A percentile compares a stretch with the other conserved stretches of the same genome.
phyloP scores from a whole-genome alignment of 2,888 invertebrate species.

The Cerceris ruficornis region DNA sequence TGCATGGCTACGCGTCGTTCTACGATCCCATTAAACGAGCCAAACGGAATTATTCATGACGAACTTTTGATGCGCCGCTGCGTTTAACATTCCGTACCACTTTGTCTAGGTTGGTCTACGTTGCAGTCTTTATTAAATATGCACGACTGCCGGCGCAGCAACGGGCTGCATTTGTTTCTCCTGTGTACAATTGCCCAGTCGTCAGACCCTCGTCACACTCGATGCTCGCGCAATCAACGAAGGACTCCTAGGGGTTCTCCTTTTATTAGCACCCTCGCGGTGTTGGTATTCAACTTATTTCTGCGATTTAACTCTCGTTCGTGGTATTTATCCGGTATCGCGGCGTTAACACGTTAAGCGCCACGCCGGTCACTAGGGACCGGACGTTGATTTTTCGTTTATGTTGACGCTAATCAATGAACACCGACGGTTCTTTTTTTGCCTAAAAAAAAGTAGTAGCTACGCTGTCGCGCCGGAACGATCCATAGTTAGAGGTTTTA shows the following conservation, averaged over 20 bases:
- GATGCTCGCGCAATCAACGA: constrained; percentile 11
- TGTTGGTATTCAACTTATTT: too few relatives aligned
- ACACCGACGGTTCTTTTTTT: too few relatives aligned
- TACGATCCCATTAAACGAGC: constrained; percentile 50
- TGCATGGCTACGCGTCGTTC: constrained; percentile 1
- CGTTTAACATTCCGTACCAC: constrained; percentile 54
- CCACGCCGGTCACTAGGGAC: too few relatives aligned
- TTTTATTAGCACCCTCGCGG: too few relatives aligned
- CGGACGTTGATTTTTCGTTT: too few relatives aligned
- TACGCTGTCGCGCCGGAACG: too few relatives aligned
- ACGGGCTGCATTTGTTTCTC: constrained; percentile 18
- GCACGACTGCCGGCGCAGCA: constrained; percentile 19
- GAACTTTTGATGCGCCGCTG: constrained; percentile 64
- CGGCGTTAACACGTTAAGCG: too few relatives aligned
- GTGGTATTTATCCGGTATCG: too few relatives aligned
- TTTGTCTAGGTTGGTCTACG: constrained; percentile 27
- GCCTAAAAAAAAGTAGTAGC: too few relatives aligned
- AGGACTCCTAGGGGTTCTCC: background rate
- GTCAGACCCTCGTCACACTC: background rate
- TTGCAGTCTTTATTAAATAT: constrained; percentile 52
- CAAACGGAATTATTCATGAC: constrained; percentile 65
- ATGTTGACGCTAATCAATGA: too few relatives aligned
- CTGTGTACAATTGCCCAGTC: background rate
- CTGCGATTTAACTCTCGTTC: too few relatives aligned
- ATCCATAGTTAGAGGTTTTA: too few relatives aligned